A percentile compares a stretch with the other conserved stretches of the same genome.
Conservation (phyloP, 2,797 vertebrate genomes). For the Acanthurus tractus region DNA sequence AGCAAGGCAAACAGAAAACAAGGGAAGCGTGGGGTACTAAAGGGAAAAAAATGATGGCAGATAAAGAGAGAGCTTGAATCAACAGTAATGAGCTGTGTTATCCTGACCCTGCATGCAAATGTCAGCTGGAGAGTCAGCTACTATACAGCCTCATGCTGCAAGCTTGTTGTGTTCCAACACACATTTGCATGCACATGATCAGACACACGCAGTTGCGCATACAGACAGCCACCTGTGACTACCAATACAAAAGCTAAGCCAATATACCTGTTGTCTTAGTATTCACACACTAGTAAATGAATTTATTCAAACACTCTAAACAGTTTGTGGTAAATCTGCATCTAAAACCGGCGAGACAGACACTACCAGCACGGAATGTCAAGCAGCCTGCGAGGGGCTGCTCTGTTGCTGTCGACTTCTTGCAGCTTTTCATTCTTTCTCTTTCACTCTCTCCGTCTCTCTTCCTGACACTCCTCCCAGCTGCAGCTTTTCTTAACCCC, state of each 20-base stretch:
- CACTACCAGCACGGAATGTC: slow-evolving; percentile 49
- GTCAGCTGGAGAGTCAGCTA: slow-evolving; percentile 3
- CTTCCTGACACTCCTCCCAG: slow-evolving; percentile 37
- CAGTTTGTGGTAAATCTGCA: not conserved
- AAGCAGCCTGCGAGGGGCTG: slow-evolving; percentile 37
- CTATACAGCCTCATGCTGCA: slow-evolving; percentile 16
- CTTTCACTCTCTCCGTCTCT: slow-evolving; percentile 21
- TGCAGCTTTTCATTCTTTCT: slow-evolving; percentile 29
- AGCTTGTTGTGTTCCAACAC: slow-evolving; percentile 20
- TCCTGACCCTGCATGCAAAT: slow-evolving; percentile 16
- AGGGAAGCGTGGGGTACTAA: not conserved
- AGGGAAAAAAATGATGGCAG: slow-evolving; percentile 1
- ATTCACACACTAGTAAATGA: not conserved
- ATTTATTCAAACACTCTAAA: not conserved
- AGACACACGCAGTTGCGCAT: too few species aligned
- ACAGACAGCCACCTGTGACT: slow-evolving; percentile 7
- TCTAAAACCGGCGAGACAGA: slow-evolving; percentile 35
- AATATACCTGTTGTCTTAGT: not conserved
- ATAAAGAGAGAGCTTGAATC: slow-evolving; percentile 16
- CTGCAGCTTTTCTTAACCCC: slow-evolving; percentile 13
- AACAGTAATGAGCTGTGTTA: slow-evolving; percentile 25
- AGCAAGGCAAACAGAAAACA: slow-evolving; percentile 3
- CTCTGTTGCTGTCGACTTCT: slow-evolving; percentile 31
- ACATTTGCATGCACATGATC: slow-evolving; percentile 11
- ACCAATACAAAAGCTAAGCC: not conserved